Percentiles rank a stretch among this genome's conserved stretches.
Evolutionary conservation across 2,113 vertebrate genomes (phyloP).

Genomic region (Trachemys scripta): DNA sequence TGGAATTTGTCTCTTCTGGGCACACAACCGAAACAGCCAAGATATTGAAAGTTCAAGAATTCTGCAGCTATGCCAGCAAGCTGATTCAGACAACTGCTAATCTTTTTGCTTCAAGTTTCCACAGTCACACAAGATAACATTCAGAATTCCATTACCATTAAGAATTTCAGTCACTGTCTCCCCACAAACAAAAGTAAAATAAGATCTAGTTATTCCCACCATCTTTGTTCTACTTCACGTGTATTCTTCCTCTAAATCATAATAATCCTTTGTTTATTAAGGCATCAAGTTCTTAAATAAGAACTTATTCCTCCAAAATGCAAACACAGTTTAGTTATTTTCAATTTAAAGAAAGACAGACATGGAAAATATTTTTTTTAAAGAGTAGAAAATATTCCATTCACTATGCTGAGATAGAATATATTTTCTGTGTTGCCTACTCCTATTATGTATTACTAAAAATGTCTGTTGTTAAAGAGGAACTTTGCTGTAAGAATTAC

Average conservation of each 20-base stretch:
- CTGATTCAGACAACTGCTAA: slow-evolving; percentile 52
- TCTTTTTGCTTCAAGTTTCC: slow-evolving; percentile 42
- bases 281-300: slow-evolving; percentile 70
- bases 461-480: background rate
- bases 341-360: slow-evolving; percentile 9
- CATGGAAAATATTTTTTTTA: background rate
- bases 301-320: slow-evolving; percentile 66
- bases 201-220: slow-evolving; percentile 43
- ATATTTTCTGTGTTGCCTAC: background rate
- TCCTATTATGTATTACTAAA: background rate
- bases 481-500: background rate
- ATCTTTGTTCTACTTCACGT: slow-evolving; percentile 46
- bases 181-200: slow-evolving; percentile 57
- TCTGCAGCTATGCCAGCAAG: slow-evolving; percentile 44
- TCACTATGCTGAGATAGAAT: slow-evolving; percentile 15
- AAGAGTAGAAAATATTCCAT: slow-evolving; percentile 34
- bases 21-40: background rate
- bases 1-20: background rate
- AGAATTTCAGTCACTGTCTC: slow-evolving; percentile 36
- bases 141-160: slow-evolving; percentile 45
- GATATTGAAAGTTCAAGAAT: slow-evolving; percentile 42
- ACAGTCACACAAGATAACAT: slow-evolving; percentile 26
- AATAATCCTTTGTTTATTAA: slow-evolving; percentile 61
- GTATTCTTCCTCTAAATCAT: slow-evolving; percentile 64
- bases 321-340: slow-evolving; percentile 24